Conservation (phyloP, 2,797 vertebrate genomes). For the Xenops minutus region DNA sequence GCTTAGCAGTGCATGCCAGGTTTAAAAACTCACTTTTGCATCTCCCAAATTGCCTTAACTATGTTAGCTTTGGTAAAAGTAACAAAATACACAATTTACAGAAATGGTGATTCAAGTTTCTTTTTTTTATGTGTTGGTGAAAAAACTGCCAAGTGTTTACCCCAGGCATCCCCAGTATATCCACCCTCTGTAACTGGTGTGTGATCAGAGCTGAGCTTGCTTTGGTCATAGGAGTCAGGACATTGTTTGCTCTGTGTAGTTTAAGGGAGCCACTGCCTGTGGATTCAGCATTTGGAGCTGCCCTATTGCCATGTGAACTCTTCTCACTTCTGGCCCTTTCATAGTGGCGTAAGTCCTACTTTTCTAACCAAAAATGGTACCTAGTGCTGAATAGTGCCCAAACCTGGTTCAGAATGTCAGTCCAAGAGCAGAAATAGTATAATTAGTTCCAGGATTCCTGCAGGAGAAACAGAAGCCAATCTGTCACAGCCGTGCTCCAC, state of each 20-base stretch:
- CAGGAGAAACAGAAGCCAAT: not conserved
- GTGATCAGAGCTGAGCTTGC: not conserved
- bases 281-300: not conserved
- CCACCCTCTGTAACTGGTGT: not conserved
- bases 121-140: not conserved
- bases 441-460: not conserved
- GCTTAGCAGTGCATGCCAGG: not conserved
- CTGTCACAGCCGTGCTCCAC: not conserved
- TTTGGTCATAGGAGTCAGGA: not conserved
- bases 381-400: not conserved
- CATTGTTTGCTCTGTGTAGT: not conserved
- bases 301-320: not conserved
- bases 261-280: not conserved
- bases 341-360: accelerated
- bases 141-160: not conserved
- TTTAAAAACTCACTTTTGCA: not conserved
- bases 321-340: not conserved
- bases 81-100: not conserved
- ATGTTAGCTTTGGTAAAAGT: not conserved
- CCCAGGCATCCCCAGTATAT: accelerated
- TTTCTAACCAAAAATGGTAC: not conserved
- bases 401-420: not conserved
- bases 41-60: not conserved
- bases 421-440: not conserved
- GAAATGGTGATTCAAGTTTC: not conserved